phyloP scores from a whole-genome alignment of 2,888 invertebrate species.

The Epinotia nisella region DNA sequence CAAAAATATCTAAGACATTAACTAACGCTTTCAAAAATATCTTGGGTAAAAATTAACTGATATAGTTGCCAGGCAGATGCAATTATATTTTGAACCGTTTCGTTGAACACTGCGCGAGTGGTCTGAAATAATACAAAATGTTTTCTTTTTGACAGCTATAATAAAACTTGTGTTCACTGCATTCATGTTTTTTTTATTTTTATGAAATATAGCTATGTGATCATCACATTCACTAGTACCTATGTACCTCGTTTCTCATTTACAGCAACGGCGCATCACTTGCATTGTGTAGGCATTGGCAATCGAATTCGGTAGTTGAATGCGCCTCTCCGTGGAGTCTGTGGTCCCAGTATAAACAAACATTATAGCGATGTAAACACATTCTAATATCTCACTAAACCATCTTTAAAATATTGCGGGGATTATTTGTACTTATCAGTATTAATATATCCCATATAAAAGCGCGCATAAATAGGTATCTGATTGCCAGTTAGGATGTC shows the following conservation, averaged over 20 bases:
- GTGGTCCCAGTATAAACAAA: no score
- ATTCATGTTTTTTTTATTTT: slow-evolving; percentile 2
- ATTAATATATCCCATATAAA: no score
- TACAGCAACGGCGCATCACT: background rate
- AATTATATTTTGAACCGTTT: background rate
- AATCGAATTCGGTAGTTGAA: no score
- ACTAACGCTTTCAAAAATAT: background rate
- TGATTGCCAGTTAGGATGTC: no score
- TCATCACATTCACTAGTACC: background rate
- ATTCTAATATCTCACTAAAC: background rate
- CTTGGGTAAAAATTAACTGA: background rate
- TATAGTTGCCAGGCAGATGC: background rate
- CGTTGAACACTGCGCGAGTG: background rate
- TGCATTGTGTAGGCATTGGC: background rate
- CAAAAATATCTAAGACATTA: background rate
- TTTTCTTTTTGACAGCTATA: slow-evolving; percentile 1
- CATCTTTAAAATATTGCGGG: no score
- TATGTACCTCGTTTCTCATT: background rate
- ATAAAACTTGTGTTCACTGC: background rate
- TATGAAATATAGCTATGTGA: background rate
- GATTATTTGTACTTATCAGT: no score
- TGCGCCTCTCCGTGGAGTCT: no score
- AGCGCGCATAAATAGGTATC: no score
- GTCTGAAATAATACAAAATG: background rate
- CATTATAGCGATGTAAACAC: background rate